Evolutionary conservation across 2,888 invertebrate genomes (phyloP), one percentile per base, ranked within the genome.

Genomic region (Metallyticus violacea): DNA sequence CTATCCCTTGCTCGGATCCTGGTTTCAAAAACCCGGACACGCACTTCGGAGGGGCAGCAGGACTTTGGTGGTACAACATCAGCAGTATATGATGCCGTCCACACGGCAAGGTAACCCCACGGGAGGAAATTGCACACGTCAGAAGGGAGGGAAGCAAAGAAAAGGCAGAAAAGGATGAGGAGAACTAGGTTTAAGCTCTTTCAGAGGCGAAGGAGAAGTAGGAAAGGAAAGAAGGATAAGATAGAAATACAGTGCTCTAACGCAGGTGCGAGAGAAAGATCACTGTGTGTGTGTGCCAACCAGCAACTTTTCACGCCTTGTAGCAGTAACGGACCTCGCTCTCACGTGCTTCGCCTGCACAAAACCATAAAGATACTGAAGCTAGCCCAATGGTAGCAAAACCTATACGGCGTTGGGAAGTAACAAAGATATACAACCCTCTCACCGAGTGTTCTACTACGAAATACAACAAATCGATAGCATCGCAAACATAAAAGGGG

Each of bases 81-180:
- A 62, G 40, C 40, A 62, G 40, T 62, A 62, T 62, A 62, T 62
- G 40, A 62, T 62, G 40, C 40, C 40, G 40, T 62, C 25, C 40
- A 40, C 81, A 81, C 9, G 9, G 62, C 15, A 9, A 26, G 7
- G 26, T 9, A 26, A 9, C 9, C 62, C 62, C n/a, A 76, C 22
- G 82, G 82, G 27, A 26, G 76, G 26, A 76, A 82, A 82, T 62
- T 82, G 76, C 83, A 83, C 77, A 77, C 77, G 83, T 83, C 77
- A 83, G 28, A 28, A 83, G 83, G 77, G n/a, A 83, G 81, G 40
- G 40, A 26, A 81, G 40, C 15, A 62, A 62, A 62, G 40, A 62
- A 62, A 62, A 62, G 40, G 40, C 40, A 62, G 40, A 62, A 62
- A 22, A 15, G 40, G 40, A 62, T 2, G 40, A 15, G 40, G 15